Evolutionary conservation across 2,888 invertebrate genomes (phyloP), one percentile per base, ranked within the genome.

Genomic region (Eupithecia exiguata): DNA sequence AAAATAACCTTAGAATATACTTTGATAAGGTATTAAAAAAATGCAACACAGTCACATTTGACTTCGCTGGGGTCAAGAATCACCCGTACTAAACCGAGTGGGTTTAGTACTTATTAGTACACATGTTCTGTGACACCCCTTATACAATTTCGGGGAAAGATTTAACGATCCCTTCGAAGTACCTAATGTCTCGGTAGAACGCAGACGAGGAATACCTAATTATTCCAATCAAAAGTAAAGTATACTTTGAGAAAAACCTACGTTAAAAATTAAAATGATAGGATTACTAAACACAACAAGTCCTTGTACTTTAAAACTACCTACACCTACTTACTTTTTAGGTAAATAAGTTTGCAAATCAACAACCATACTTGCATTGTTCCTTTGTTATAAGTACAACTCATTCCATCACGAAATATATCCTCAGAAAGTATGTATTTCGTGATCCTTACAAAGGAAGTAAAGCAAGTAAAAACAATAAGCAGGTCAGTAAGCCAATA

Each of bases 401-500:
- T 7, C 49, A 49, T 49, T n/a, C 49, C 49, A n/a, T 9, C n/a
- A 49, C 49, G 49, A 21, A 53, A 53, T 21, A 49, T 46, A 5
- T 46, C 46, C n/a, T 18, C 6, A 46, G 4, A 6, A 46, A 68
- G 16, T 18, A 68, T 4, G 25, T 68, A 53, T 21, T 58, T 58
- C 58, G 58, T 58, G 53, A 53, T 21, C 21, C 21, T 53, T 53
- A 25, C 21, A 53, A 21, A 21, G 53, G 53, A 53, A 53, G 21
- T 53, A 53, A 53, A 53, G 21, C 21, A 58, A 53, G 53, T 53
- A 53, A 53, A 58, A 58, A 58, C 5, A 58, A 14, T 58, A 58
- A 25, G 25, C 25, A 63, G 63, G 36, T 63, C 63, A 36, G 18
- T 63, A 58, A 58, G 58, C 58, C 21, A 12, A 58, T 58, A 58